Evolutionary conservation across 1,140 invertebrate genomes (phyloP), one percentile per base, ranked within the genome.

Genomic region (Doryteuthis pealeii): DNA sequence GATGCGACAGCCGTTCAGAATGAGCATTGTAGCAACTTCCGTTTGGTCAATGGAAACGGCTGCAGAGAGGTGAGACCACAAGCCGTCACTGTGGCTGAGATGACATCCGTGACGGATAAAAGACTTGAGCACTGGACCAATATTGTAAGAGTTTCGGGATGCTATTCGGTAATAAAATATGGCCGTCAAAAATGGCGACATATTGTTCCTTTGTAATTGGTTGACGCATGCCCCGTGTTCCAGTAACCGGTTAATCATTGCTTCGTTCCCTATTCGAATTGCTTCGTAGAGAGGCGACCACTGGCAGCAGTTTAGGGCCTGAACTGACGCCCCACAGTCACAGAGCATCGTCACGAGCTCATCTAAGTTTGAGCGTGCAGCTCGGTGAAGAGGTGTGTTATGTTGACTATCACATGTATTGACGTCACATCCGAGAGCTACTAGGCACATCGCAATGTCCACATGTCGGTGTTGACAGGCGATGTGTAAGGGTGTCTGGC

Each of bases 221-320:
- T 86, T 82, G 14, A 84, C 77, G 67, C 85, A 77, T 68, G 82
- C 82, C 5, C 81, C 80, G 22, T 74, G 74, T 45, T 78, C 72
- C 14, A 86, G 72, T 4, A 86, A 77, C 71, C 75, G 78, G 15
- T 74, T 71, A 15, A 83, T 74, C 12, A 86, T 76, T 58, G 78
- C 78, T 58, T 84, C 82, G 73, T 84, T 84, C n/a, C 82, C 84
- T 10, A 78, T 79, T 43, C 84, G 73, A 40, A 80, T 77, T 1
- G 83, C 83, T 74, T 86, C 83, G 75, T 85, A 83, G 49, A 86
- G 54, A 15, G 84, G 82, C 14, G 83, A 82, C 81, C 82, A 84
- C n/a, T 76, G 75, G 35, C 77, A 79, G 45, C 78, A 74, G 58
- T 82, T 85, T 62, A 68, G 69, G 12, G 78, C 77, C n/a, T 81